phyloP scores from a whole-genome alignment of 2,113 vertebrate genomes.

The Poeciliopsis prolifica region DNA sequence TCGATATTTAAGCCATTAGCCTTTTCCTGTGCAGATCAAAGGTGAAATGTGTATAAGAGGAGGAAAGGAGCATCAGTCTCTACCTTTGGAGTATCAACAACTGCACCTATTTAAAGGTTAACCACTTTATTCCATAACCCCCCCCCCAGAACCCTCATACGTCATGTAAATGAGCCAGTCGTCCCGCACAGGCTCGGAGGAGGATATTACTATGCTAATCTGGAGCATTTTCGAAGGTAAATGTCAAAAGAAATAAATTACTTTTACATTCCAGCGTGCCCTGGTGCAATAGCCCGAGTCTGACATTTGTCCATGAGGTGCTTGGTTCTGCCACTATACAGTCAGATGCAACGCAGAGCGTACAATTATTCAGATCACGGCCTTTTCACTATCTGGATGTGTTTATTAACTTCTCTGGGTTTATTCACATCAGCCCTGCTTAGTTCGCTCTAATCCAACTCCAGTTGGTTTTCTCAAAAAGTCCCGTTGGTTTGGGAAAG shows the following conservation, averaged over 20 bases:
- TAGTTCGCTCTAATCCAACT: too few relatives aligned
- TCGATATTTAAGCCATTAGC: constrained; percentile 18
- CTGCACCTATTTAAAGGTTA: constrained; percentile 76
- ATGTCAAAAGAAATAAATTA: constrained; percentile 79
- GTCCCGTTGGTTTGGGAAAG: too few relatives aligned
- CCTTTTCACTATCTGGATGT: constrained; percentile 2
- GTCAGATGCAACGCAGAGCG: constrained; percentile 18
- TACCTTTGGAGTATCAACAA: constrained; percentile 58
- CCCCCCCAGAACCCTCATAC: constrained; percentile 48
- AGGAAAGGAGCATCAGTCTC: constrained; percentile 53
- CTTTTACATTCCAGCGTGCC: constrained; percentile 56
- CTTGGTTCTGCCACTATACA: constrained; percentile 25
- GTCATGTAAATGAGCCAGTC: constrained; percentile 73
- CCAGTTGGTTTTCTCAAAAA: too few relatives aligned
- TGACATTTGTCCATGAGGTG: constrained; percentile 69
- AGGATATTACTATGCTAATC: constrained; percentile 80
- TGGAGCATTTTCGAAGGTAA: constrained; percentile 75
- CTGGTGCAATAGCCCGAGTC: constrained; percentile 50
- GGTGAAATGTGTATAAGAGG: constrained; percentile 41
- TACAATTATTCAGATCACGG: constrained; percentile 16
- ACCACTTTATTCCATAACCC: constrained; percentile 67
- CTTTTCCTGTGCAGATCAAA: constrained; percentile 34
- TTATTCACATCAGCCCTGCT: too few relatives aligned
- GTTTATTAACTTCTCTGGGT: constrained; percentile 3
- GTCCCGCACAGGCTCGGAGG: constrained; percentile 42